phyloP scores from a whole-genome alignment of 2,888 invertebrate genomes.

The Ornithoptera priamus region DNA sequence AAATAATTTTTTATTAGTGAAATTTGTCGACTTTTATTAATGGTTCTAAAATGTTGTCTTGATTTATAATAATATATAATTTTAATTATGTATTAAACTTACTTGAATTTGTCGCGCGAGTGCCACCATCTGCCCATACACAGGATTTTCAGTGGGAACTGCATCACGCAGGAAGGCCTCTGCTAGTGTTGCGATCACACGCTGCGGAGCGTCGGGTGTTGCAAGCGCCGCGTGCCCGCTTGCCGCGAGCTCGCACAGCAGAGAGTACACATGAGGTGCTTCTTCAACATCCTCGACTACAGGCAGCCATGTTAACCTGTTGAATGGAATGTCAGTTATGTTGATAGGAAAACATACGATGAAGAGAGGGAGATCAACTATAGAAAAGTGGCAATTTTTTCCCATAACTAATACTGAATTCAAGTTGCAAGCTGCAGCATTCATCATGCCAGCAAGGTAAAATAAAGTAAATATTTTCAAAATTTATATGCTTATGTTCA shows the following conservation, averaged over 20 bases:
- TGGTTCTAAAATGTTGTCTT: too few species aligned
- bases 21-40: neutral
- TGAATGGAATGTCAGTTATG: neutral
- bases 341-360: neutral
- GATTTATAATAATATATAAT: too few species aligned
- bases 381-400: too few species aligned
- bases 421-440: too few species aligned
- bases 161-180: conserved; percentile 93
- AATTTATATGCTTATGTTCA: too few species aligned
- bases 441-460: too few species aligned
- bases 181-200: conserved; percentile 92
- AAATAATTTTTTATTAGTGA: conserved; percentile 32
- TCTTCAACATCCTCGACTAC: conserved; percentile 98
- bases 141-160: conserved; percentile 86
- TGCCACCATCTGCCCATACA: conserved; percentile 88
- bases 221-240: conserved; percentile 91
- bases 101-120: conserved; percentile 94
- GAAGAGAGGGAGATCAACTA: too few species aligned
- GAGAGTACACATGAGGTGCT: conserved; percentile 96
- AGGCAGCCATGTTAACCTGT: conserved; percentile 94
- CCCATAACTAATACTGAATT: too few species aligned
- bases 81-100: conserved; percentile 27
- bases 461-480: too few species aligned
- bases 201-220: conserved; percentile 93
- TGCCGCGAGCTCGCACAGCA: conserved; percentile 96